phyloP scores from a whole-genome alignment of 2,797 vertebrate species.

The Parambassis ranga region DNA sequence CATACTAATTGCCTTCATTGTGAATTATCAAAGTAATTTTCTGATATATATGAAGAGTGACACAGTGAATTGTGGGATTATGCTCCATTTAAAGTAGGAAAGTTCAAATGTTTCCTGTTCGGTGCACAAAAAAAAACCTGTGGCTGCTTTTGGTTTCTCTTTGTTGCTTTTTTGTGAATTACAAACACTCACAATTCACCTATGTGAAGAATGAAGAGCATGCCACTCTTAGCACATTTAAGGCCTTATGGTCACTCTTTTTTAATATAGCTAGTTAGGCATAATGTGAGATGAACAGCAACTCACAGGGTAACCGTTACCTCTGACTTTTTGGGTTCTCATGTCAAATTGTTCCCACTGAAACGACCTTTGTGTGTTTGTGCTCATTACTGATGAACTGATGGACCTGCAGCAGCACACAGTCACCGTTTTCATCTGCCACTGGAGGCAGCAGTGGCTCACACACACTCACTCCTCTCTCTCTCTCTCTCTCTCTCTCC shows the following conservation, averaged over 20 bases:
- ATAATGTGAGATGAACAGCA: not conserved
- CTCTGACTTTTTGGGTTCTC: not conserved
- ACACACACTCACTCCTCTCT: constrained; percentile 17
- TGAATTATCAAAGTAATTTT: not conserved
- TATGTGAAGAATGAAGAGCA: no score
- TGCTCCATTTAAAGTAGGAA: no score
- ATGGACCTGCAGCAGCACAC: not conserved
- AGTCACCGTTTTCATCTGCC: constrained; percentile 20
- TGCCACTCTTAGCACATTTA: no score
- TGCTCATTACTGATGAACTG: not conserved
- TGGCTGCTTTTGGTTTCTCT: no score
- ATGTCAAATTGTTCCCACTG: not conserved
- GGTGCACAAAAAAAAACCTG: no score
- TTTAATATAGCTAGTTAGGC: no score
- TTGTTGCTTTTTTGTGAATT: no score
- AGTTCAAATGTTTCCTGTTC: no score
- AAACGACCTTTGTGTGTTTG: constrained; percentile 2
- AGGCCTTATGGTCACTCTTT: no score
- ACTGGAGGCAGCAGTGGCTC: constrained; percentile 62
- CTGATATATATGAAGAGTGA: not conserved
- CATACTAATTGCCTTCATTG: not conserved
- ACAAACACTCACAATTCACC: no score
- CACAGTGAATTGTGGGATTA: no score
- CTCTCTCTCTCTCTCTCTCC: not conserved
- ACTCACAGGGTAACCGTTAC: not conserved